A percentile compares a stretch with the other conserved stretches of the same genome.
These are phyloP conservation scores for Phenganax stokvisi DNA, from an alignment of 92 coral and sea anemone species.

Conservation along the genomic window DNA sequence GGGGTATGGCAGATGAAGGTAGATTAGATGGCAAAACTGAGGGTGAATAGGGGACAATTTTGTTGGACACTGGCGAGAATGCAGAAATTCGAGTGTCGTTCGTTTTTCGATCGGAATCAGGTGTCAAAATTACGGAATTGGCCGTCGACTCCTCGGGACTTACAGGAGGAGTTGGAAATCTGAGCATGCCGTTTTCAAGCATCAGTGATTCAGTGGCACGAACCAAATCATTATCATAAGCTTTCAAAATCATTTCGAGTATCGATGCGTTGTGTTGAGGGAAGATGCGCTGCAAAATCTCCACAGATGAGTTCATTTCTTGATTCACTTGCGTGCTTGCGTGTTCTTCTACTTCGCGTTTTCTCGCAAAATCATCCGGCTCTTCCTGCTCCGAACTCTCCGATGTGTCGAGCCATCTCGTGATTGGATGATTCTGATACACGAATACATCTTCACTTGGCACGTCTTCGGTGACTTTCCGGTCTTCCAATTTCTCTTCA, in stretches of 20 bases:
- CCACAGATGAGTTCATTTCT: conserved; percentile 43
- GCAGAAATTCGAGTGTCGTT: conserved; percentile 58
- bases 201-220: conserved; percentile 86
- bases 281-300: conserved; percentile 75
- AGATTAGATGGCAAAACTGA: conserved; percentile 11
- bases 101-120: conserved; percentile 20
- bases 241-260: conserved; percentile 75
- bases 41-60: conserved; percentile 35
- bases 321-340: background rate
- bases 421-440: conserved; percentile 14
- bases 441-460: conserved; percentile 11
- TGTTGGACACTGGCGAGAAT: conserved; percentile 63
- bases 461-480: background rate
- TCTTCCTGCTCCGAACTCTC: conserved; percentile 31
- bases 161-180: conserved; percentile 41
- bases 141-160: conserved; percentile 38
- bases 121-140: conserved; percentile 7
- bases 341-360: background rate
- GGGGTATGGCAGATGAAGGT: conserved; percentile 27
- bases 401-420: conserved; percentile 12
- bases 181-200: conserved; percentile 57
- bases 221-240: conserved; percentile 88
- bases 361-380: no score
- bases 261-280: conserved; percentile 87
- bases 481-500: conserved; percentile 7